Evolutionary conservation across 1,140 invertebrate genomes (phyloP).

Genomic region (Brachionus koreanus): DNA sequence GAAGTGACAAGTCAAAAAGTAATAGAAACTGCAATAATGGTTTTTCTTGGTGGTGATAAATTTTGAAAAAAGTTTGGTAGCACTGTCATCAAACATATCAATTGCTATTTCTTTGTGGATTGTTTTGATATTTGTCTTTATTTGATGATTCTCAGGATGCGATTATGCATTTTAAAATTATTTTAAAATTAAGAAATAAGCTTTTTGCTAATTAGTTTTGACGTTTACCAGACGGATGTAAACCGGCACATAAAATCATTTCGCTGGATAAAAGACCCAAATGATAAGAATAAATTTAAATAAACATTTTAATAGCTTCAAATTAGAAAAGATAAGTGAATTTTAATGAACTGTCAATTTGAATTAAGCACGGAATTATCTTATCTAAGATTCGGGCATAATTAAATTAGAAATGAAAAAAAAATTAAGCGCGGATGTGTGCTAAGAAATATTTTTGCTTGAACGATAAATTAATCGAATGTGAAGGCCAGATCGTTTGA

Average conservation of each 20-base stretch:
- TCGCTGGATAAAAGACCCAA: neutral
- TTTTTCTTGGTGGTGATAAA: too few relatives aligned
- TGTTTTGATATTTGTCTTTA: too few relatives aligned
- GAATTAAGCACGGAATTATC: slow-evolving; percentile 1
- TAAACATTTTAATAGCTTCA: neutral
- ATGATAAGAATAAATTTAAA: neutral
- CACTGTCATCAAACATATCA: too few relatives aligned
- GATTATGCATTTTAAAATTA: too few relatives aligned
- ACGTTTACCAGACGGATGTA: neutral
- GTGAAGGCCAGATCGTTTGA: neutral
- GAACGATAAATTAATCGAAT: slow-evolving; percentile 3
- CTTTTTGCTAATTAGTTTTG: neutral
- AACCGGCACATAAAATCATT: neutral
- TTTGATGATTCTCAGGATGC: too few relatives aligned
- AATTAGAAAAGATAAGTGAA: slow-evolving; percentile 16
- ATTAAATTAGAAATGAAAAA: neutral
- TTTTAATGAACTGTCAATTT: slow-evolving; percentile 35
- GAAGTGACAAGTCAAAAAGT: too few relatives aligned
- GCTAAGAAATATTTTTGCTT: neutral
- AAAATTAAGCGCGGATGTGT: neutral
- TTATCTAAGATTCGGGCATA: slow-evolving; percentile 6
- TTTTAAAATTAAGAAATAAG: neutral
- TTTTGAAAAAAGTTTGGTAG: too few relatives aligned
- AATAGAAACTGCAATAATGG: too few relatives aligned
- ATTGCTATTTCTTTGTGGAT: too few relatives aligned